Evolutionary conservation across 1,140 invertebrate species (phyloP), one percentile per base, ranked within the genome.

Genomic region (Saccostrea glomerata): DNA sequence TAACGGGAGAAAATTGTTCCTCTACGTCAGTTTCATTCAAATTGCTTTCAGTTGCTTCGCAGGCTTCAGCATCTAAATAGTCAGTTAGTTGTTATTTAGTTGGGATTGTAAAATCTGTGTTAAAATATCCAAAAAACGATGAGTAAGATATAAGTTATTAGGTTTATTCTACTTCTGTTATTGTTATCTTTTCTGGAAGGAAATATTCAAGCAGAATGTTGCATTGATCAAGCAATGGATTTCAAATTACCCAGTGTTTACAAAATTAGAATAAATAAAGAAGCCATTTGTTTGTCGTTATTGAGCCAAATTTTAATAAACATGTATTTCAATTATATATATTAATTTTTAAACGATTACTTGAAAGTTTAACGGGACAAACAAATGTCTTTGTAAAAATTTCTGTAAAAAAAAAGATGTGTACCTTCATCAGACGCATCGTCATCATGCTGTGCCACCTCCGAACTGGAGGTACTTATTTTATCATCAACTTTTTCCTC

Each of bases 1-100:
- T 70, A 87, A 92, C 87, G 84, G 92, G 93, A 89, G 93, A 93
- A 88, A 93, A 94, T 90, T 93, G 93, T 87, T 94, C 93, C 85
- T 94, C 93, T 25, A 92, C 92, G 89, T 93, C 92, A 82, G 92
- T 94, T 88, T 92, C 92, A 82, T 92, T 92, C 25, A 92, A 91
- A 89, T 92, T 93, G 87, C 92, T 92, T 88, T 93, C 91, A 87
- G 89, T 92, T 87, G 87, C 90, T 90, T 93, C 91, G 87, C 90
- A 89, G 82, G 91, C 89, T 86, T 92, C 92, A 87, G 91, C 92
- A 93, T 93, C 93, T 93, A 93, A 66, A 90, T 73, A 77, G 66
- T 63, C 47, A 60, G 88, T 90, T 90, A 92, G 86, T 88, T 30
- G 36, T n/a, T 82, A 40, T 47, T 58, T 82, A 25, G 73, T 82